These are phyloP conservation scores for Aeoliscus strigatus DNA, from an alignment of 2,797 vertebrate genomes.

Conservation along the genomic window DNA sequence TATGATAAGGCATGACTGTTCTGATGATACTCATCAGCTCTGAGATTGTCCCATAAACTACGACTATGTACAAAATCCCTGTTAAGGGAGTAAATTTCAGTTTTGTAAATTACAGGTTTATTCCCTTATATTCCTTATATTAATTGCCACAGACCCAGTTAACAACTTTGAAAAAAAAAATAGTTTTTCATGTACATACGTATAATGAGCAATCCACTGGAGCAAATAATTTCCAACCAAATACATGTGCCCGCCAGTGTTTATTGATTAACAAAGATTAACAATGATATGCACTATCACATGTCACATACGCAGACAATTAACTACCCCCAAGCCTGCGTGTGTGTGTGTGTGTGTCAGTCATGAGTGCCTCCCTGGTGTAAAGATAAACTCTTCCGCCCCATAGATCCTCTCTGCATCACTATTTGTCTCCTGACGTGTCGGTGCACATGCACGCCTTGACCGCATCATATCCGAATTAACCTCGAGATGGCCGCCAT, in stretches of 20 bases:
- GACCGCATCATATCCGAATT: slow-evolving; percentile 74
- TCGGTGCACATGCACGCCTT: slow-evolving; percentile 59
- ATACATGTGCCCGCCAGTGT: slow-evolving; percentile 27
- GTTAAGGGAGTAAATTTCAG: no score
- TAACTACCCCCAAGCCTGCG: slow-evolving; percentile 34
- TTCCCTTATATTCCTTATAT: no score
- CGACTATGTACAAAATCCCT: no score
- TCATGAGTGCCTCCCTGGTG: slow-evolving; percentile 52
- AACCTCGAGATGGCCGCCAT: slow-evolving; percentile 69
- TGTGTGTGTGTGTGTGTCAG: slow-evolving; percentile 17
- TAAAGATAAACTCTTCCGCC: slow-evolving; percentile 62
- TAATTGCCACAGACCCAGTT: no score
- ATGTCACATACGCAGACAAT: slow-evolving; percentile 42
- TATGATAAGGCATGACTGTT: no score
- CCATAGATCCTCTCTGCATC: slow-evolving; percentile 58
- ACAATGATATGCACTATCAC: slow-evolving; percentile 34
- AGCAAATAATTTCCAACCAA: slow-evolving; percentile 35
- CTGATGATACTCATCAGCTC: no score
- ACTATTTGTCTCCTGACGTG: slow-evolving; percentile 64
- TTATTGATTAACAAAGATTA: slow-evolving; percentile 36
- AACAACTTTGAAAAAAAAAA: no score
- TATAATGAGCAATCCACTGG: slow-evolving; percentile 31
- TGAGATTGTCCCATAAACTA: no score
- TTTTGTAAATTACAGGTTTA: no score
- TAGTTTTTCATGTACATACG: no score